Conservation (phyloP, 2,113 vertebrate genomes). For the Oreochromis niloticus region DNA sequence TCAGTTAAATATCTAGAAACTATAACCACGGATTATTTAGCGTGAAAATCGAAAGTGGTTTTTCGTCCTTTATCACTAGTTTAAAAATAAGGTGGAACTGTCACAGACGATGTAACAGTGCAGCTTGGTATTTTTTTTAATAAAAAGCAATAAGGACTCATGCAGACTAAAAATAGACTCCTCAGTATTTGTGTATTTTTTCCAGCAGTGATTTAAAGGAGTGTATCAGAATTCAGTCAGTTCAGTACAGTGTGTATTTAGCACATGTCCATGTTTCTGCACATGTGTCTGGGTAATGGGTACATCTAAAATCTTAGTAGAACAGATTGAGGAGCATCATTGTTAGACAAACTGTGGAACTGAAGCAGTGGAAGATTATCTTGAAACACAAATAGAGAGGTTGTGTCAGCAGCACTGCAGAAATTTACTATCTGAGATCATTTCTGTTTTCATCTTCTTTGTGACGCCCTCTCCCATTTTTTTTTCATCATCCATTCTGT, state of each 20-base stretch:
- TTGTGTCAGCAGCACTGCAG: not conserved
- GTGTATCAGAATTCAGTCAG: not conserved
- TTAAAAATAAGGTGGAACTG: not conserved
- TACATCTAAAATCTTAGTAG: not conserved
- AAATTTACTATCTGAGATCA: slow-evolving; percentile 15
- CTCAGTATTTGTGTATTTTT: not conserved
- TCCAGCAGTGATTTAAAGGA: not conserved
- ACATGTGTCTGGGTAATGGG: not conserved
- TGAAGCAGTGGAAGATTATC: slow-evolving; percentile 26
- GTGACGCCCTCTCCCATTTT: not conserved
- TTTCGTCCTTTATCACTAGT: not conserved
- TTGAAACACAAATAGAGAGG: slow-evolving; percentile 11
- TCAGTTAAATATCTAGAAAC: not conserved
- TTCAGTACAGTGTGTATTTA: not conserved
- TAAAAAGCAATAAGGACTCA: not conserved
- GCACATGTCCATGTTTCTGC: not conserved
- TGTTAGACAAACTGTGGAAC: slow-evolving; percentile 7
- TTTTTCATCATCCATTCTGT: slow-evolving; percentile 41
- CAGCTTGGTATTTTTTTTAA: not conserved
- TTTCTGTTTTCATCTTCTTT: slow-evolving; percentile 23
- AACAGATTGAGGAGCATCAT: slow-evolving; percentile 18
- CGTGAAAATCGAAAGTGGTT: not conserved
- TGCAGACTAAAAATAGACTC: not conserved
- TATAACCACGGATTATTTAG: not conserved
- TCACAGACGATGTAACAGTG: not conserved